Evolutionary conservation across 1,140 invertebrate species (phyloP).

Genomic region (Plutomurus gul): DNA sequence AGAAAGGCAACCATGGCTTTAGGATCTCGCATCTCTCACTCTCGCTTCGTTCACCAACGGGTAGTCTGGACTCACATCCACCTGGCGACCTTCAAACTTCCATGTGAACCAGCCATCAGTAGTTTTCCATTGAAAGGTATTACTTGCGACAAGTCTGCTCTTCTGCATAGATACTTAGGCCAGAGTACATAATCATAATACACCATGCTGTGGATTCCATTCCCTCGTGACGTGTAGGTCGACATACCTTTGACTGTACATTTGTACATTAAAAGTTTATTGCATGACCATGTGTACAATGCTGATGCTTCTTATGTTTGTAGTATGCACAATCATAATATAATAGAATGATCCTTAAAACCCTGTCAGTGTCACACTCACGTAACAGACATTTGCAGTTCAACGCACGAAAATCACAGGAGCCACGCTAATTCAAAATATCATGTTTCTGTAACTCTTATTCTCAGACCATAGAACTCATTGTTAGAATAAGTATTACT

Average conservation of each 20-base stretch:
- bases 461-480: no score
- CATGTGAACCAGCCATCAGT: not conserved
- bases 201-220: not conserved
- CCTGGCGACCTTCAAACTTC: constrained; percentile 26
- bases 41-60: not conserved
- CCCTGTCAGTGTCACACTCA: not conserved
- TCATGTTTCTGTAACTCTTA: not conserved
- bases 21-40: not conserved
- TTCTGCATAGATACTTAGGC: no score
- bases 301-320: not conserved
- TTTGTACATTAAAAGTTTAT: not conserved
- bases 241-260: not conserved
- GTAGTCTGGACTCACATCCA: not conserved
- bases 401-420: not conserved
- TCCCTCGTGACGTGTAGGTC: not conserved
- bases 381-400: not conserved
- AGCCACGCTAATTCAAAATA: not conserved
- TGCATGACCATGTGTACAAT: not conserved
- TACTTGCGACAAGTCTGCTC: not conserved
- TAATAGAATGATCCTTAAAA: not conserved
- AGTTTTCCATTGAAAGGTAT: not conserved
- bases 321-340: not conserved
- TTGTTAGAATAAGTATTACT: no score
- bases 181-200: not conserved
- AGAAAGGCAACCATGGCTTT: not conserved